Evolutionary conservation across 2,113 vertebrate genomes (phyloP), one percentile per base, ranked within the genome.

Genomic region (Spea bombifrons): DNA sequence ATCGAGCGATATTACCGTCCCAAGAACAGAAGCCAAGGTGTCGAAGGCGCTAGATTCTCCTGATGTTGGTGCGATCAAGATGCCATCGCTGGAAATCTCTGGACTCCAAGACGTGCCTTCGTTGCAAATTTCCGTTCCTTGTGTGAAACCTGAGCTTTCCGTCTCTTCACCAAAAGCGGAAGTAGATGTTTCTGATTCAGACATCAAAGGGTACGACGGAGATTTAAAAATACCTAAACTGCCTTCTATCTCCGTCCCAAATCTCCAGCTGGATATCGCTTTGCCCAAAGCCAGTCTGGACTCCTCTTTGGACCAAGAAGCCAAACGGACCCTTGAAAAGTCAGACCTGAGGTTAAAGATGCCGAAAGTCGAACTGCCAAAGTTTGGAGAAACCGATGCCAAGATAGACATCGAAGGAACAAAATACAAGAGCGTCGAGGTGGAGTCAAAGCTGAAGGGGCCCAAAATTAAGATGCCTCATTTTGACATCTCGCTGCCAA

Each of bases 21-120:
- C 53, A 4, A 75, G 71, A 17, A 71, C 73, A 0, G 91, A 85
- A 43, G 5, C 0, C 17, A 47, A 0, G 0, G 45, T 9, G 6
- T 44, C 0, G 0, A 4, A 50, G 5, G 64, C 30, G 0, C 1
- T 0, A 0, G 64, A 10, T n/a, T 49, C 49, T 52, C 16, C 70
- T 13, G 52, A 45, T 43, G 3, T 46, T 55, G 43, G 13, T 71
- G 73, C 84, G 12, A 90, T 84, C 7, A 93, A 89, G 81, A 89
- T 94, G 79, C 92, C 93, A 6, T 89, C 89, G 57, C 76, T 93
- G 50, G 90, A 91, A 65, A 82, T 93, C 57, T 91, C 89, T 16
- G 17, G 46, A 2, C 76, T 44, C 2, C 7, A 71, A 15, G 50
- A 73, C 16, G 7, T 82, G 1, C 66, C 86, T 0, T 77, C 77